Evolutionary conservation across 1,140 invertebrate species (phyloP), one percentile per base, ranked within the genome.

Genomic region (Papilio glaucus): DNA sequence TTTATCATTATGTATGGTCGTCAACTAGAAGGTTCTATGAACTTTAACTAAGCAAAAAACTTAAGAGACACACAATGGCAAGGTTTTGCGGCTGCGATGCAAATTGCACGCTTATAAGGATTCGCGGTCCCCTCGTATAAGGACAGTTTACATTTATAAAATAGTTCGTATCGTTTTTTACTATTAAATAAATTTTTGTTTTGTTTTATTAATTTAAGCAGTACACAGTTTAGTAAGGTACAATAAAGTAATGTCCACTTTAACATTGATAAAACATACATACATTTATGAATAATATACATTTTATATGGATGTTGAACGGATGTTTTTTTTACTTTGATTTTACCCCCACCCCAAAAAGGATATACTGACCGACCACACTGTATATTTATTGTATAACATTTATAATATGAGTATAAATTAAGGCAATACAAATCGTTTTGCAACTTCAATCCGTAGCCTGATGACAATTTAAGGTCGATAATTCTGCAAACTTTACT

Each of bases 41-140:
- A 57, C 49, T 57, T 57, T 26, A 57, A 26, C 21, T 13, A 21
- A 57, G 21, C 10, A 57, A 57, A 57, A 57, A 57, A 57, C 21
- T 26, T 9, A 21, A 18, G 29, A 6, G 29, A 49, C 8, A 24
- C 21, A 53, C 49, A 53, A 53, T 53, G 49, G 49, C 49, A 24
- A 13, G 49, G 21, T 57, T 57, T 57, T 57, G 45, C 21, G 10
- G 24, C 49, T 18, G 1, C 49, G 21, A 24, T 57, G 21, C 21
- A 24, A 57, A 57, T 24, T 57, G 21, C 21, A 57, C 49, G 9
- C 49, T 26, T 26, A 57, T 57, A 57, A 24, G 49, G 49, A 12
- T 57, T 57, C 21, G 1, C 21, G 0, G 49, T 57, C 21, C 18
- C 15, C 18, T 12, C 49, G 7, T 57, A 57, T 12, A 57, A 24